Percentiles rank a stretch among this genome's conserved stretches.
These are phyloP conservation scores for Melinopterus prodromus DNA, from an alignment of 2,888 invertebrate species.

Conservation along the genomic window DNA sequence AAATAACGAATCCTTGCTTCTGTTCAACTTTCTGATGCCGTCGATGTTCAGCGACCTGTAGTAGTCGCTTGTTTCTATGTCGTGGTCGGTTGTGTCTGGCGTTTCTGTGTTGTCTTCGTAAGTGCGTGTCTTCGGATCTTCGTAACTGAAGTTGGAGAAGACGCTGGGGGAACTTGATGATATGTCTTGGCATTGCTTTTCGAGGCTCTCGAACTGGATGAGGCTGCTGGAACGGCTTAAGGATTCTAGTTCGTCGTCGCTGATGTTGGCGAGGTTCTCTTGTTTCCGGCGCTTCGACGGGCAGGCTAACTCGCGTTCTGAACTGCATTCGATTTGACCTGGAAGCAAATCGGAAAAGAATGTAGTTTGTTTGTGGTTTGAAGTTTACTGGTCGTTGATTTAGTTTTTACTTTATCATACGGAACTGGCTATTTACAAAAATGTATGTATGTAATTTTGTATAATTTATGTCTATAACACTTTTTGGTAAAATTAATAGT, in stretches of 20 bases:
- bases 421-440: no score
- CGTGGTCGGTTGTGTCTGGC: constrained; percentile 58
- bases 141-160: constrained; percentile 63
- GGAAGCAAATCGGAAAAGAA: constrained; percentile 42
- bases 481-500: no score
- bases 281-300: constrained; percentile 77
- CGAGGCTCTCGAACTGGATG: constrained; percentile 85
- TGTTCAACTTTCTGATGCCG: constrained; percentile 41
- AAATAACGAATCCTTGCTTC: constrained; percentile 47
- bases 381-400: no score
- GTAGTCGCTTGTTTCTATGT: constrained; percentile 54
- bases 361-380: no score
- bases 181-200: constrained; percentile 70
- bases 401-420: no score
- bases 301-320: constrained; percentile 78
- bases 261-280: constrained; percentile 58
- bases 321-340: constrained; percentile 67
- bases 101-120: constrained; percentile 64
- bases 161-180: constrained; percentile 62
- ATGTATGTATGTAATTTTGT: no score
- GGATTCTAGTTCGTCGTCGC: constrained; percentile 64
- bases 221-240: constrained; percentile 82
- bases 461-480: no score
- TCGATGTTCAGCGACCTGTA: constrained; percentile 55
- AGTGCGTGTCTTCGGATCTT: no score